Base-by-base conservation (phyloP, 64 coral and sea anemone genomes). In the Actinia tenebrosa region DNA sequence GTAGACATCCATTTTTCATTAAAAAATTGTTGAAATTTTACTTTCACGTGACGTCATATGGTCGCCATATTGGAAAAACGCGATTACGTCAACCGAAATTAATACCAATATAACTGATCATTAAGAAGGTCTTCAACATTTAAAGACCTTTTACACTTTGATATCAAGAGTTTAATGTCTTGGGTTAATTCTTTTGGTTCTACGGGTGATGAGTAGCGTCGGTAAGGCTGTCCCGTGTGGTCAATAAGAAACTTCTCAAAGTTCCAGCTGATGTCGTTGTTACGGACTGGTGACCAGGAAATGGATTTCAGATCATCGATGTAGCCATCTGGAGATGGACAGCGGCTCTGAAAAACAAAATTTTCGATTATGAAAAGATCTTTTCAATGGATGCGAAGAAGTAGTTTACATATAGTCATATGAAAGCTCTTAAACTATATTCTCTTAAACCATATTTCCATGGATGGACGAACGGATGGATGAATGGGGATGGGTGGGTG, bases 241-340 rank as follows among this genome's bases (percentile, higher is more conserved):
- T 94, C 93, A 52, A 94, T 78, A 45, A 94, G 66, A 16, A 94
- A 14, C 86, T 94, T 94, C 71, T 94, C 93, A 56, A 94, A 94
- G 79, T 94, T 94, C 93, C 93, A 94, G 45, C 89, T 94, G 80
- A 94, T 47, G 63, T 94, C 93, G 23, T 94, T 44, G 56, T 88
- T 94, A 19, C 89, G 64, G 19, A 94, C 86, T 11, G 93, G 93
- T 13, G 89, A 87, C 88, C 89, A 94, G 1, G 62, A 45, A 45
- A 94, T 90, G 42, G 85, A 79, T 7, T 56, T 75, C 1, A 88
- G 8, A 26, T 94, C 84, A 75, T 91, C 89, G 55, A 94, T 90
- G 59, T 87, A 89, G 11, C 88, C 78, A 26, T 89, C 44, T 55
- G 93, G 93, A 20, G 89, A 52, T 3, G 93, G 86, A 59, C 93